Conservation (phyloP, 2,888 invertebrate genomes). For the Nowickia ferox region DNA sequence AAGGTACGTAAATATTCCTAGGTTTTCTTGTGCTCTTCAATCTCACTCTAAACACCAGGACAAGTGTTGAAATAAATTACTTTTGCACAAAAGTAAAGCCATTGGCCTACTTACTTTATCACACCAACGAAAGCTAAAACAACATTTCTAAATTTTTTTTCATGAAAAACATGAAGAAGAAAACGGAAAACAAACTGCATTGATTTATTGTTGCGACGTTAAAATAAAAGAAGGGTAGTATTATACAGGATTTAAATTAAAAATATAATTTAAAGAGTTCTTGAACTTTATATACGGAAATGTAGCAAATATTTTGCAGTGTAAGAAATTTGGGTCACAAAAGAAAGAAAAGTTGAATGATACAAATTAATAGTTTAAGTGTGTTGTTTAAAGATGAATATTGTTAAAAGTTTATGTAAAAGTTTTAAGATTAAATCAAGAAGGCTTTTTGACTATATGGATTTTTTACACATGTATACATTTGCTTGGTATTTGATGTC, state of each 20-base stretch:
- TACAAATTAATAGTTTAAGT: not conserved
- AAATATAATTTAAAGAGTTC: slow-evolving; percentile 10
- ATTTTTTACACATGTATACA: not conserved
- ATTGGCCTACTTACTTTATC: slow-evolving; percentile 54
- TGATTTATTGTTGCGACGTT: not conserved
- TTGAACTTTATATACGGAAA: slow-evolving; percentile 13
- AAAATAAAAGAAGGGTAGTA: not conserved
- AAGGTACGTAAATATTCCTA: slow-evolving; percentile 12
- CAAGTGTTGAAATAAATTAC: slow-evolving; percentile 32
- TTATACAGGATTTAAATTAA: not conserved
- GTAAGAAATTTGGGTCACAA: not conserved
- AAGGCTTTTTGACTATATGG: not conserved
- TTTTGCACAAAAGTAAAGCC: slow-evolving; percentile 44
- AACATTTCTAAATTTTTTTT: not conserved
- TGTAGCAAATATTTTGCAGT: slow-evolving; percentile 4
- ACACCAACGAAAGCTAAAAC: slow-evolving; percentile 11
- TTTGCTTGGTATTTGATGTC: not conserved
- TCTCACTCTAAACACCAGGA: not conserved
- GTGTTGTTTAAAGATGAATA: not conserved
- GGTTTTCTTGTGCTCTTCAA: not conserved
- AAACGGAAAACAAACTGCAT: slow-evolving; percentile 1
- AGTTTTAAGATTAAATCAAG: not conserved
- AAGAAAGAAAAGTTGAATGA: not conserved
- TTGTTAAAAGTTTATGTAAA: not conserved
- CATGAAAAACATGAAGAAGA: not conserved